Evolutionary conservation across 2,113 vertebrate species (phyloP).

Genomic region (Percina caprodes): DNA sequence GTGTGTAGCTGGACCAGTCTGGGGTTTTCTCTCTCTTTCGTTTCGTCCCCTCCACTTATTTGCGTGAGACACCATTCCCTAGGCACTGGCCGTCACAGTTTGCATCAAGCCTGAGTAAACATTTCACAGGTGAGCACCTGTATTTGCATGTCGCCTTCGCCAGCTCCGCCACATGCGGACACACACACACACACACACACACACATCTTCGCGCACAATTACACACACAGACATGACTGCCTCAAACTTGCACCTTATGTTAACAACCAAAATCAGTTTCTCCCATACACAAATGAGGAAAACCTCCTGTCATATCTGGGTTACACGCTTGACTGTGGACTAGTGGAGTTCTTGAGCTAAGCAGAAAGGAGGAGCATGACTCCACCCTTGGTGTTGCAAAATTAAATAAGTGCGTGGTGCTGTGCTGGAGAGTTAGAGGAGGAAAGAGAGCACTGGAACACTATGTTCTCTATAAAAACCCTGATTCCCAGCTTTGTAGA

Average conservation of each 20-base stretch:
- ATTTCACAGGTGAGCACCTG: slow-evolving; percentile 84
- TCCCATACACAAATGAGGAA: slow-evolving; percentile 81
- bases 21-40: slow-evolving; percentile 2
- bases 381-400: slow-evolving; percentile 57
- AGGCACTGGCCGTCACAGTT: slow-evolving; percentile 80
- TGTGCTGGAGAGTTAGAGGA: slow-evolving; percentile 46
- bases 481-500: slow-evolving; percentile 67
- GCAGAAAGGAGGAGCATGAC: slow-evolving; percentile 63
- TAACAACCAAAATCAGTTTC: slow-evolving; percentile 83
- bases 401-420: slow-evolving; percentile 51
- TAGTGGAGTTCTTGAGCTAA: slow-evolving; percentile 81
- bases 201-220: slow-evolving; percentile 44
- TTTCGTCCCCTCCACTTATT: slow-evolving; percentile 70
- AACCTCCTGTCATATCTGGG: slow-evolving; percentile 80
- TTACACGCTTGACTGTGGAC: slow-evolving; percentile 86
- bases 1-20: slow-evolving; percentile 4
- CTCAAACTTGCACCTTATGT: slow-evolving; percentile 68
- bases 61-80: slow-evolving; percentile 81
- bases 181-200: slow-evolving; percentile 49
- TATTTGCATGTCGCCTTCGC: slow-evolving; percentile 83
- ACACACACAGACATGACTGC: slow-evolving; percentile 57
- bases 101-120: slow-evolving; percentile 84
- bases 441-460: slow-evolving; percentile 68
- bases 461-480: slow-evolving; percentile 79
- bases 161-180: slow-evolving; percentile 66